Conservation (phyloP, 2,888 invertebrate species). For the Gandaritis pyraliata region DNA sequence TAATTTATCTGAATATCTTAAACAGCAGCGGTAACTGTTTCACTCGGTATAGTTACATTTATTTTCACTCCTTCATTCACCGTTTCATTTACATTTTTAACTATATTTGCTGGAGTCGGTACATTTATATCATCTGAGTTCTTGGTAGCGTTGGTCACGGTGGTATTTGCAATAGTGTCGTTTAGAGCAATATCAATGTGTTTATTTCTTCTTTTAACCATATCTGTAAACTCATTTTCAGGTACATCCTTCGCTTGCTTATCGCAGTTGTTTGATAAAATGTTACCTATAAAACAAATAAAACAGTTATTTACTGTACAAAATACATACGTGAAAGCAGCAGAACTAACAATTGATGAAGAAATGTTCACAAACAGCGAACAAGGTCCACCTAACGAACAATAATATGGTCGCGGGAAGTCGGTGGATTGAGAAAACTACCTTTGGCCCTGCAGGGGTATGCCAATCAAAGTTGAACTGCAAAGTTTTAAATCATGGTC, state of each 20-base stretch:
- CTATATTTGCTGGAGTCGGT: not conserved
- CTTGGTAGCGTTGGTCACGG: slow-evolving; percentile 1
- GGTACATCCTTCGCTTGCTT: slow-evolving; percentile 7
- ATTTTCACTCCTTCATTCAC: not conserved
- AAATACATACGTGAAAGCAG: not conserved
- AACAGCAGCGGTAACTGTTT: not conserved
- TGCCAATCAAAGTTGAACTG: too few species aligned
- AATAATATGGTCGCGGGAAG: too few species aligned
- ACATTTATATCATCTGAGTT: slow-evolving; percentile 8
- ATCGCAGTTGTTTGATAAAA: slow-evolving; percentile 14
- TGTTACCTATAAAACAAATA: slow-evolving; percentile 17
- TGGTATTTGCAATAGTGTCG: not conserved
- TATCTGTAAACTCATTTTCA: slow-evolving; percentile 1
- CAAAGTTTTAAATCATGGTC: too few species aligned
- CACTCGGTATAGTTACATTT: slow-evolving; percentile 9
- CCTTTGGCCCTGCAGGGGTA: too few species aligned
- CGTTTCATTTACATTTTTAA: slow-evolving; percentile 7
- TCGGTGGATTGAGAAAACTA: too few species aligned
- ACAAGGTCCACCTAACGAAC: too few species aligned
- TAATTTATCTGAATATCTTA: not conserved
- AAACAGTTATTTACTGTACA: not conserved
- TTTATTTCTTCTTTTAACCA: slow-evolving; percentile 10
- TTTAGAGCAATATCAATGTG: not conserved
- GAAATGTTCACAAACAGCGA: not conserved
- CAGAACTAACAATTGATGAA: not conserved